Conservation (phyloP, 2,797 vertebrate species). For the Coluber constrictor region DNA sequence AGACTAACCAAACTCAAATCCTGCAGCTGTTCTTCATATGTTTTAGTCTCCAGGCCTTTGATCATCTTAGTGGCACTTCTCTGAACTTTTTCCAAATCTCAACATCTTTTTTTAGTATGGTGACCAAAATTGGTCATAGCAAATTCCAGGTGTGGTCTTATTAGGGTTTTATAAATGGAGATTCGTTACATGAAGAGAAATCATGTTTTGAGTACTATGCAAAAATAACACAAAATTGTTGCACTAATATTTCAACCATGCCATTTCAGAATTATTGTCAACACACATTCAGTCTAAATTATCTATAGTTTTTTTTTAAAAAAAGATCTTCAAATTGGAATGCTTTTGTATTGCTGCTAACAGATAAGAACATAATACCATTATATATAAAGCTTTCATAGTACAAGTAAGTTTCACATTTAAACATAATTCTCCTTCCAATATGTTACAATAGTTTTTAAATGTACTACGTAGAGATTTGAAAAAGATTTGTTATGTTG, state of each 20-base stretch:
- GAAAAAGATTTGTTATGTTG: background rate
- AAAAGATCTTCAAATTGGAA: constrained; percentile 21
- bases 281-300: accelerated
- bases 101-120: too few relatives aligned
- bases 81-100: too few relatives aligned
- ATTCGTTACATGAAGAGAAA: background rate
- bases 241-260: background rate
- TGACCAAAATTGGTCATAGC: too few relatives aligned
- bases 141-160: too few relatives aligned
- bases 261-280: constrained; percentile 11
- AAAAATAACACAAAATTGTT: background rate
- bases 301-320: constrained; percentile 25
- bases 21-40: too few relatives aligned
- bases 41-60: too few relatives aligned
- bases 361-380: background rate
- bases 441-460: background rate
- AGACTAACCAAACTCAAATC: too few relatives aligned
- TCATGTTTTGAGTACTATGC: constrained; percentile 22
- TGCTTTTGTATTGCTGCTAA: constrained; percentile 23
- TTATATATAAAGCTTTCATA: background rate
- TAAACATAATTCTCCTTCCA: background rate
- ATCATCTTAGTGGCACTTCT: too few relatives aligned
- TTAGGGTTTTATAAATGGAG: too few relatives aligned
- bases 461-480: background rate
- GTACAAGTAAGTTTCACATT: background rate